phyloP scores from a whole-genome alignment of 2,888 invertebrate genomes.

The Drosophila testacea region DNA sequence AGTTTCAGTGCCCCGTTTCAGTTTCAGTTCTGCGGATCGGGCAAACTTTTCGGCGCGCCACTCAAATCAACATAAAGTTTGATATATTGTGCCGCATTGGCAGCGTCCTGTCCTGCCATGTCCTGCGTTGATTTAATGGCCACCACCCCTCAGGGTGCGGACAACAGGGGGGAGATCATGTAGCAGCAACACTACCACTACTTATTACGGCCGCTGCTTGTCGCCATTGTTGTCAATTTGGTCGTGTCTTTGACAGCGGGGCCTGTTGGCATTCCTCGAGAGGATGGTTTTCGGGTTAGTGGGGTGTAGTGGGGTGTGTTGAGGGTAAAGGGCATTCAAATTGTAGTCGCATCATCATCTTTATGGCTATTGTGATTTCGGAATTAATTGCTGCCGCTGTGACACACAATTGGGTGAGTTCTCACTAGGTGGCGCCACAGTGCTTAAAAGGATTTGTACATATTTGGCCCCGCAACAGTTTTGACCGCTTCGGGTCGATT shows the following conservation, averaged over 20 bases:
- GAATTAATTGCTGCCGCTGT: conserved; percentile 75
- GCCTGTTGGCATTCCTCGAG: conserved; percentile 11
- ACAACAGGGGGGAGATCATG: neutral
- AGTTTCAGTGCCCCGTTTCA: conserved; percentile 38
- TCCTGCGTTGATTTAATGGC: conserved; percentile 79
- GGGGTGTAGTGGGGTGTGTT: conserved; percentile 15
- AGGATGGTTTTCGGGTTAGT: conserved; percentile 4
- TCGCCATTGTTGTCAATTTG: conserved; percentile 80
- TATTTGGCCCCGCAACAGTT: conserved; percentile 48
- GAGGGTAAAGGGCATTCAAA: conserved; percentile 62
- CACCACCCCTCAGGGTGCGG: conserved; percentile 42
- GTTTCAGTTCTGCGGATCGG: conserved; percentile 39
- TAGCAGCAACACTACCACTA: conserved; percentile 52
- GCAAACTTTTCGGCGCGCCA: conserved; percentile 72
- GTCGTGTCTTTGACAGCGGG: conserved; percentile 72
- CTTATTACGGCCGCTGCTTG: conserved; percentile 75
- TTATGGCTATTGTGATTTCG: conserved; percentile 80
- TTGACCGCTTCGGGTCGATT: conserved; percentile 29
- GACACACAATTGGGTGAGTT: conserved; percentile 42
- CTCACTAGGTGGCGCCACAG: conserved; percentile 67
- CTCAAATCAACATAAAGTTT: conserved; percentile 81
- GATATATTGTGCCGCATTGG: conserved; percentile 77
- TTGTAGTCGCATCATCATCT: conserved; percentile 79
- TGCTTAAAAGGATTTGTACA: conserved; percentile 75
- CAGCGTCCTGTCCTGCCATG: conserved; percentile 54